A percentile compares a stretch with the other conserved stretches of the same genome.
phyloP scores from a whole-genome alignment of 2,113 vertebrate species.

The Pelobates fuscus region DNA sequence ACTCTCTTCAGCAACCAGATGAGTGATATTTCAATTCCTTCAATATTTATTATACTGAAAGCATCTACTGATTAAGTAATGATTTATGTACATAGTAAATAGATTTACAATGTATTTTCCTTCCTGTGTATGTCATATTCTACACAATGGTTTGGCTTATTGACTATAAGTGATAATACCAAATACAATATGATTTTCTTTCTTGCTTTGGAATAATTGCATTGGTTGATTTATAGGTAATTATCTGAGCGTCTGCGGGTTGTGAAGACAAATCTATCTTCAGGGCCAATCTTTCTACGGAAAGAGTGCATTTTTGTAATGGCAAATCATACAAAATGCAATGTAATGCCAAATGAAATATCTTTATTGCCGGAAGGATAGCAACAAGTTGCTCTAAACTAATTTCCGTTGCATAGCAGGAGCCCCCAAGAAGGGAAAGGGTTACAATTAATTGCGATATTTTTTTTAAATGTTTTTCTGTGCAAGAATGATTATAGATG shows the following conservation, averaged over 20 bases:
- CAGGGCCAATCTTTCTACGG: background rate
- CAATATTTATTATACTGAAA: background rate
- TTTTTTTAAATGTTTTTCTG: no score
- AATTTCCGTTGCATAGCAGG: no score
- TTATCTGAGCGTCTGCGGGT: background rate
- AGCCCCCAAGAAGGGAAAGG: no score
- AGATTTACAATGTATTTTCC: background rate
- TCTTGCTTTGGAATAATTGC: constrained; percentile 1
- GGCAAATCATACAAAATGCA: no score
- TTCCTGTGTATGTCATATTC: background rate
- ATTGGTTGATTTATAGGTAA: background rate
- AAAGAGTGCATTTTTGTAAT: background rate
- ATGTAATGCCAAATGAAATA: background rate
- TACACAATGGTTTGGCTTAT: background rate
- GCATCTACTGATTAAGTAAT: background rate
- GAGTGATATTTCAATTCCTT: background rate
- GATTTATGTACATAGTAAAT: background rate
- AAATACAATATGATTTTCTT: background rate
- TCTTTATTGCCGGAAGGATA: background rate
- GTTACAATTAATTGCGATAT: no score
- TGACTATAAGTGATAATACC: background rate
- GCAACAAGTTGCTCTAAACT: no score
- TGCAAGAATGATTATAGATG: no score
- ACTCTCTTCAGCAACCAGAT: background rate
- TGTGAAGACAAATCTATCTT: background rate